These are phyloP conservation scores for Agelastica alni DNA, from an alignment of 2,888 invertebrate genomes.

Conservation along the genomic window DNA sequence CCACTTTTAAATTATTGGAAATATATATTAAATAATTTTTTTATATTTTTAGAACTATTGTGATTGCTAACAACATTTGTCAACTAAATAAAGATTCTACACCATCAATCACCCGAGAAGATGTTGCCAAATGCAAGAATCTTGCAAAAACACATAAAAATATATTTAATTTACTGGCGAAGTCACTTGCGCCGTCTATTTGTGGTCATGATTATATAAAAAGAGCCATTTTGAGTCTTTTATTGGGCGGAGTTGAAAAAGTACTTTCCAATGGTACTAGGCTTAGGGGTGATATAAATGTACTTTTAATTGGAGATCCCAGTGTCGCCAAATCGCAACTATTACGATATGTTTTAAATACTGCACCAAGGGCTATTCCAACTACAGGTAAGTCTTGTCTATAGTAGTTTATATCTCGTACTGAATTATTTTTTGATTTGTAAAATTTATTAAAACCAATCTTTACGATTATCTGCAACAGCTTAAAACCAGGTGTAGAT, in stretches of 20 bases:
- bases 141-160: conserved; percentile 73
- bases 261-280: conserved; percentile 88
- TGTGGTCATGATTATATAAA: conserved; percentile 97
- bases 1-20: too few species aligned
- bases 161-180: conserved; percentile 86
- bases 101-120: conserved; percentile 78
- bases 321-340: conserved; percentile 98
- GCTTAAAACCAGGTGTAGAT: too few species aligned
- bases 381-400: conserved; percentile 77
- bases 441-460: too few species aligned
- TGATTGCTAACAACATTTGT: conserved; percentile 92
- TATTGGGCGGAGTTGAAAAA: conserved; percentile 96
- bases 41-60: conserved; percentile 75
- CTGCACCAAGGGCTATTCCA: conserved; percentile 94
- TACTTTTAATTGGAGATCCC: conserved; percentile 90
- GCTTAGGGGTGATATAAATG: conserved; percentile 72
- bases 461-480: too few species aligned
- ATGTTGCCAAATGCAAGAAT: conserved; percentile 86
- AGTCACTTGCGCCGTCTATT: conserved; percentile 96
- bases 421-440: too few species aligned
- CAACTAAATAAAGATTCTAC: conserved; percentile 87
- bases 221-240: conserved; percentile 90
- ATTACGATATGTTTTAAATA: conserved; percentile 88
- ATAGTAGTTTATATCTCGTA: too few species aligned
- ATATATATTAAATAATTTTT: too few species aligned